Evolutionary conservation across 2,113 vertebrate species (phyloP), one percentile per base, ranked within the genome.

Genomic region (Prinia subflava): DNA sequence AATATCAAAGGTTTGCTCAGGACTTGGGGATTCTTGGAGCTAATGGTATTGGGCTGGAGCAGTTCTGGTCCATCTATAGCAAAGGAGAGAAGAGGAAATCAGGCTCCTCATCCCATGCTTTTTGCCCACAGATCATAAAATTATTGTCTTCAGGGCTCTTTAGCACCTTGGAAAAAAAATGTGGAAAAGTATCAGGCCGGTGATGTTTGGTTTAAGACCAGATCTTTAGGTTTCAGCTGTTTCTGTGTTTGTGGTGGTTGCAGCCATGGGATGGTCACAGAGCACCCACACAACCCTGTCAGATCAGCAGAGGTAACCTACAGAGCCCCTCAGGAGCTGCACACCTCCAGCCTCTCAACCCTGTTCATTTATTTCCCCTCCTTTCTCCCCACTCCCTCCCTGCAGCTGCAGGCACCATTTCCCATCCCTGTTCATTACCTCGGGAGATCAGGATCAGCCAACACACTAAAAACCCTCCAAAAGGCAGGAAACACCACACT

Each of bases 21-120:
- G 31, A 42, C 31, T 28, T 62, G 41, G 35, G 31, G 35, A 42
- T 35, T 42, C 30, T 69, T 56, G 31, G 9, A 76, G n/a, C 14
- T 62, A 69, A 76, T 0, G 0, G 17, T 0, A 0, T 33, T 30
- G 13, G 35, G 21, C n/a, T 42, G 25, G 22, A 42, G 14, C 8
- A 56, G 23, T 16, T 13, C 55, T 55, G 17, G 7, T 35, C 37
- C n/a, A 15, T 23, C 25, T 7, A 24, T 0, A 69, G 49, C 41
- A 42, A 77, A 69, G 47, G 25, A 56, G 18, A 56, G 31, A 47
- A 47, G 20, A 68, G 14, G 27, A 69, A 42, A 63, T 30, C 25
- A 76, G 49, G 17, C 17, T 76, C 18, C 31, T 70, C 55, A 62
- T 37, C 31, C 25, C 10, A 13, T 49, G 64, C 7, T 33, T 69